phyloP scores from a whole-genome alignment of 2,888 invertebrate species.

The Acleris cristana region DNA sequence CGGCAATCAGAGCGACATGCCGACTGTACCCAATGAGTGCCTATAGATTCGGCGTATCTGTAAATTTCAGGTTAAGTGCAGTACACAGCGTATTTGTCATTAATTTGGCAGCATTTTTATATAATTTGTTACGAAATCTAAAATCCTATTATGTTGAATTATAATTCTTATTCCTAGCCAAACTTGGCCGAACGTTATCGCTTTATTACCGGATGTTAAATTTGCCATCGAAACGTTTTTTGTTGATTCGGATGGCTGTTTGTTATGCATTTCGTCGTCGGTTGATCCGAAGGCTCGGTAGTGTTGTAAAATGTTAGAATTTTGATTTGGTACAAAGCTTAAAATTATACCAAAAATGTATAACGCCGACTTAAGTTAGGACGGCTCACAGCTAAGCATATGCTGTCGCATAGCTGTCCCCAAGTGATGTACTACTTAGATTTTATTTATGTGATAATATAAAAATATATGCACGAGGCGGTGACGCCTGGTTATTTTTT shows the following conservation, averaged over 20 bases:
- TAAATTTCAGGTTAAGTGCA: background rate
- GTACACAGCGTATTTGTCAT: background rate
- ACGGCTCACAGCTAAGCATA: background rate
- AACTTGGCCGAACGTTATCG: background rate
- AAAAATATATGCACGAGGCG: conserved; percentile 23
- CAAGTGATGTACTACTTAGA: conserved; percentile 33
- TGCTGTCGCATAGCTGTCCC: conserved; percentile 1
- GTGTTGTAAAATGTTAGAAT: conserved; percentile 10
- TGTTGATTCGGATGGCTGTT: conserved; percentile 36
- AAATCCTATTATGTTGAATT: too few relatives aligned
- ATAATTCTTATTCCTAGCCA: background rate
- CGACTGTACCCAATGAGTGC: background rate
- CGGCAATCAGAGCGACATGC: background rate
- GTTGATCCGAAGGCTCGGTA: conserved; percentile 37
- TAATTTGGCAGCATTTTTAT: background rate
- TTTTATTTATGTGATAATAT: conserved; percentile 40
- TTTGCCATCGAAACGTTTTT: conserved; percentile 11
- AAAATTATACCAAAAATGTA: conserved; percentile 22
- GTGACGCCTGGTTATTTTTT: conserved; percentile 30
- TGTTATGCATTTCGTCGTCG: conserved; percentile 50
- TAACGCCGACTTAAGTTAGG: background rate
- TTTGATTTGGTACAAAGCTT: conserved; percentile 6
- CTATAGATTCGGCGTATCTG: background rate
- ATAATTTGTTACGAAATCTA: background rate
- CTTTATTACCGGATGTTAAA: background rate